A percentile compares a stretch with the other conserved stretches of the same genome.
These are phyloP conservation scores for Leptinotarsa rubiginosa DNA, from an alignment of 2,888 invertebrate species.

Conservation along the genomic window DNA sequence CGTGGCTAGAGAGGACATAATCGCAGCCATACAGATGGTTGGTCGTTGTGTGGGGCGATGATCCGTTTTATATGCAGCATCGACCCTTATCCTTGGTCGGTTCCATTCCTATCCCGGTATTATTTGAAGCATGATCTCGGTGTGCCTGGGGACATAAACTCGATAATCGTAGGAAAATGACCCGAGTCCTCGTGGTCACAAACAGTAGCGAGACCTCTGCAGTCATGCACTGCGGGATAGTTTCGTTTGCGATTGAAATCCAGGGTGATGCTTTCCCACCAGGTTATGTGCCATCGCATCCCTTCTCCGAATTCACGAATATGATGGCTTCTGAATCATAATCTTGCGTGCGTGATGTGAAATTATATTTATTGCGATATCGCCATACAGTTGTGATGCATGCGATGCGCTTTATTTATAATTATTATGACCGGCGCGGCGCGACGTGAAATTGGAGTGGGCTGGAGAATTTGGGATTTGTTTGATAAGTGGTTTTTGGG, in stretches of 20 bases:
- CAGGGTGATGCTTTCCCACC: constrained; percentile 7
- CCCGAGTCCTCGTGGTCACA: neutral
- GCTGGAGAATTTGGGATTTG: constrained; percentile 41
- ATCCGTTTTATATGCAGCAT: constrained; percentile 61
- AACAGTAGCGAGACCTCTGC: neutral
- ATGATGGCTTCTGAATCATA: constrained; percentile 61
- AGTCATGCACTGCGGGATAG: neutral
- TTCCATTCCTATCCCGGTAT: constrained; percentile 52
- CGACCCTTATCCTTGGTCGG: constrained; percentile 50
- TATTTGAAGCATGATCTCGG: constrained; percentile 53
- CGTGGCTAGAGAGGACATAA: constrained; percentile 25
- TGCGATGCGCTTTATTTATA: constrained; percentile 42
- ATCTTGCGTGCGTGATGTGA: constrained; percentile 59
- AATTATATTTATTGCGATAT: constrained; percentile 59
- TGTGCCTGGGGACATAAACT: constrained; percentile 47
- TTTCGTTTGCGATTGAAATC: neutral
- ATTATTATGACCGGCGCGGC: constrained; percentile 32
- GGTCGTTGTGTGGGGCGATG: constrained; percentile 52
- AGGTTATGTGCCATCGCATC: constrained; percentile 20
- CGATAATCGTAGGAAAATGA: constrained; percentile 4
- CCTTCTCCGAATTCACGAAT: constrained; percentile 58
- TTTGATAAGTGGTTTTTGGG: constrained; percentile 30
- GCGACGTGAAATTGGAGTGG: constrained; percentile 38
- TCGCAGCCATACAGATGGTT: constrained; percentile 49
- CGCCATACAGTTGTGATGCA: constrained; percentile 44